Base-by-base conservation (phyloP, 37 sponge, comb jelly and placozoan species). In the Spongilla lacustris region DNA sequence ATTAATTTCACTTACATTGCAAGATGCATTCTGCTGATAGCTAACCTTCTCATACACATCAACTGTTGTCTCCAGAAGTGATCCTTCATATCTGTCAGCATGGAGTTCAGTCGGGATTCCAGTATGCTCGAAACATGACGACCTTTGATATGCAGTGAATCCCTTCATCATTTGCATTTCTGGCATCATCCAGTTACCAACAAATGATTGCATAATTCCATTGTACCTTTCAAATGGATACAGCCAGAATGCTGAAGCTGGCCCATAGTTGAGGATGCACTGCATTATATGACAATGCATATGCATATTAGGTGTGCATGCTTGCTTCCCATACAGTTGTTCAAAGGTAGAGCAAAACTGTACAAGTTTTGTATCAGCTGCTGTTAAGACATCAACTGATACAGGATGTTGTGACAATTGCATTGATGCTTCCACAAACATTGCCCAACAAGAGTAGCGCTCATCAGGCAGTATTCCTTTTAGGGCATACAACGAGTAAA, bases 241-340 rank as follows among this genome's bases (percentile, higher is more conserved):
- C 9, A 82, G 29, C 89, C 89, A 88, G 29, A 88, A 88, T 35
- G 36, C 24, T 10, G 25, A 27, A 26, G 73, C 17, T 19, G 88
- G 82, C 4, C 88, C 88, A 81, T 58, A 88, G 23, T 88, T 83
- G 24, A 74, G 25, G 21, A 88, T 58, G 66, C 89, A 88, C 21
- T 82, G 49, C 14, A 22, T 19, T 24, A 88, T 23, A 48, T 88
- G 89, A 29, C 69, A 50, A 32, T 71, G 67, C 80, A 88, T 69
- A 66, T 88, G 89, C 89, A 88, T 88, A 68, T 88, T 88, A 37
- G 83, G 83, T 30, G 89, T 88, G 27, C 82, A 70, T 17, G 23
- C 71, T 1, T 75, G 33, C 14, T 36, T 35, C 29, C 83, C 89
- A 88, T 49, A 88, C 27, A 82, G 24, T 0, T 24, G 5, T 77